Conservation (phyloP, 2,113 vertebrate genomes). For the Mormyrus lacerda region DNA sequence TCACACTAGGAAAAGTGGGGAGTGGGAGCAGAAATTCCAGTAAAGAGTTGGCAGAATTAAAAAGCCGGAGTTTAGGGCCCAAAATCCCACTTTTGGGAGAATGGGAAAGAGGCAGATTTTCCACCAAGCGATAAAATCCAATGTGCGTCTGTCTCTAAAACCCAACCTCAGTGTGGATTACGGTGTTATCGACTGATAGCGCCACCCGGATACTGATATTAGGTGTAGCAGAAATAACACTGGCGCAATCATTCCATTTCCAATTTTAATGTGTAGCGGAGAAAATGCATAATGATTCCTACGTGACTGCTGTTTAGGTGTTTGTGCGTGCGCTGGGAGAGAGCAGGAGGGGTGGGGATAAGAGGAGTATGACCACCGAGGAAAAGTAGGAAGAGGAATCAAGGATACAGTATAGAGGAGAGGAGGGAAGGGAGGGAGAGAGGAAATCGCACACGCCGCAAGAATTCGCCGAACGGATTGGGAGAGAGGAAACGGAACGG, state of each 20-base stretch:
- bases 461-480: constrained; percentile 48
- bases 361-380: constrained; percentile 47
- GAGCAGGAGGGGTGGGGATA: not conserved
- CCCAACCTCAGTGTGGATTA: not conserved
- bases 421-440: constrained; percentile 45
- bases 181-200: not conserved
- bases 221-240: not conserved
- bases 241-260: not conserved
- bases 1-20: not conserved
- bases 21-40: not conserved
- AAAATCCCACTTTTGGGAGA: not conserved
- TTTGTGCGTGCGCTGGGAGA: not conserved
- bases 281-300: not conserved
- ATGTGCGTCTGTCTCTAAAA: not conserved
- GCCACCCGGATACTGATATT: not conserved
- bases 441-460: constrained; percentile 53
- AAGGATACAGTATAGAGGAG: constrained; percentile 28
- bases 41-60: not conserved
- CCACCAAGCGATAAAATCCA: not conserved
- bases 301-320: not conserved
- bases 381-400: constrained; percentile 51
- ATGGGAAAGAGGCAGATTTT: not conserved
- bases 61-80: not conserved
- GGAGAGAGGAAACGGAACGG: constrained; percentile 35
- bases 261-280: not conserved